Evolutionary conservation across 1,140 invertebrate genomes (phyloP).

Genomic region (Sycophaga agraensis): DNA sequence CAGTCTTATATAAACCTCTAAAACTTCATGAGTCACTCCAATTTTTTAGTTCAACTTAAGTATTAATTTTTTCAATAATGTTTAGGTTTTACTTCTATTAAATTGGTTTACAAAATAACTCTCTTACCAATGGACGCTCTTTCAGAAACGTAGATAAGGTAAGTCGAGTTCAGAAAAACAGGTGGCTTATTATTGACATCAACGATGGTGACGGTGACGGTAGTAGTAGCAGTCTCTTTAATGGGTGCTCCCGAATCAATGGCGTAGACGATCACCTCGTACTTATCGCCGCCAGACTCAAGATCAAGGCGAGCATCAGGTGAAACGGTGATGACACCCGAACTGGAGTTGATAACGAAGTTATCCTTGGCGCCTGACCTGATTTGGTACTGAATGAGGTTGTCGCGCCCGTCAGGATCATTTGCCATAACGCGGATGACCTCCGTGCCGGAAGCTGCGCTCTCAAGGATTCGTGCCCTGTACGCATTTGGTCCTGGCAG

Average conservation of each 20-base stretch:
- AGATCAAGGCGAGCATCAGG: conserved; percentile 73
- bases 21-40: too few species aligned
- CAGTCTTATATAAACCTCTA: too few species aligned
- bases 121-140: conserved; percentile 62
- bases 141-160: conserved; percentile 72
- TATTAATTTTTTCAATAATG: too few species aligned
- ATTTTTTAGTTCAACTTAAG: too few species aligned
- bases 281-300: conserved; percentile 66
- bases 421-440: conserved; percentile 71
- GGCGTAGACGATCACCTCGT: conserved; percentile 72
- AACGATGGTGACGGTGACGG: conserved; percentile 70
- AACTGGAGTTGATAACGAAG: conserved; percentile 72
- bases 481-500: conserved; percentile 66
- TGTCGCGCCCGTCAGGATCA: conserved; percentile 75
- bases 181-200: conserved; percentile 86
- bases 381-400: conserved; percentile 71
- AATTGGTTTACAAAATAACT: too few species aligned
- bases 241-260: conserved; percentile 73
- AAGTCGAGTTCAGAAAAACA: conserved; percentile 67
- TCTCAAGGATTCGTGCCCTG: conserved; percentile 70
- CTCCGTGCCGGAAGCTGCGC: conserved; percentile 67
- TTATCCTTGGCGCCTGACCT: conserved; percentile 76
- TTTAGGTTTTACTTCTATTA: too few species aligned
- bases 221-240: conserved; percentile 74
- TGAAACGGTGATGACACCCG: conserved; percentile 73